Percentiles rank a stretch among this genome's conserved stretches.
These are phyloP conservation scores for Lophius piscatorius DNA, from an alignment of 2,113 vertebrate genomes.

Conservation along the genomic window DNA sequence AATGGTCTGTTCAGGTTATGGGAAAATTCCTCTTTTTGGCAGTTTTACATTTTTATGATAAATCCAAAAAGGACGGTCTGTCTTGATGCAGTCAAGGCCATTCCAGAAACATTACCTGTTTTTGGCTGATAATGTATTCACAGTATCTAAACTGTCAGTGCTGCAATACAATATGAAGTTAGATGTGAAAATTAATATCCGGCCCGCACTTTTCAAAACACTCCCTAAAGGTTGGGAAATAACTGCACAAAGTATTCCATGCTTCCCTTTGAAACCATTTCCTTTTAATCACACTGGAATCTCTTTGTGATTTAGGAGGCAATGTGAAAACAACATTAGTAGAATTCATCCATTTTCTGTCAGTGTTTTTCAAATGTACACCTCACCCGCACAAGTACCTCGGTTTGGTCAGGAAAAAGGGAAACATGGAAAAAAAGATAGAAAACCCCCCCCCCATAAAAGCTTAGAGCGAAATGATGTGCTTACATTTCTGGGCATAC, in stretches of 20 bases:
- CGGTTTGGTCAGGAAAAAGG: not conserved
- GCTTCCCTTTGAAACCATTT: too few relatives aligned
- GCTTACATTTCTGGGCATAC: constrained; percentile 6
- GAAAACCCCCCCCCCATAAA: too few relatives aligned
- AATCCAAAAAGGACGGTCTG: not conserved
- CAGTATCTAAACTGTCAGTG: constrained; percentile 1
- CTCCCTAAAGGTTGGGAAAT: too few relatives aligned
- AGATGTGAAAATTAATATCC: too few relatives aligned
- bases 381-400: not conserved
- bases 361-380: constrained; percentile 4
- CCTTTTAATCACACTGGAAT: too few relatives aligned
- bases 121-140: not conserved
- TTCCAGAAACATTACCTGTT: not conserved
- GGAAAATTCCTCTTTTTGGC: too few relatives aligned
- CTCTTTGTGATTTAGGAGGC: too few relatives aligned
- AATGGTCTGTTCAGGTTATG: too few relatives aligned
- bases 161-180: too few relatives aligned
- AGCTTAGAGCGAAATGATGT: constrained; percentile 12
- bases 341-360: not conserved
- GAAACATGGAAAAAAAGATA: not conserved
- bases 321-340: not conserved
- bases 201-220: too few relatives aligned
- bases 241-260: too few relatives aligned
- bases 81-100: not conserved
- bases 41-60: too few relatives aligned